Evolutionary conservation across 2,888 invertebrate genomes (phyloP), one percentile per base, ranked within the genome.

Genomic region (Syritta pipiens): DNA sequence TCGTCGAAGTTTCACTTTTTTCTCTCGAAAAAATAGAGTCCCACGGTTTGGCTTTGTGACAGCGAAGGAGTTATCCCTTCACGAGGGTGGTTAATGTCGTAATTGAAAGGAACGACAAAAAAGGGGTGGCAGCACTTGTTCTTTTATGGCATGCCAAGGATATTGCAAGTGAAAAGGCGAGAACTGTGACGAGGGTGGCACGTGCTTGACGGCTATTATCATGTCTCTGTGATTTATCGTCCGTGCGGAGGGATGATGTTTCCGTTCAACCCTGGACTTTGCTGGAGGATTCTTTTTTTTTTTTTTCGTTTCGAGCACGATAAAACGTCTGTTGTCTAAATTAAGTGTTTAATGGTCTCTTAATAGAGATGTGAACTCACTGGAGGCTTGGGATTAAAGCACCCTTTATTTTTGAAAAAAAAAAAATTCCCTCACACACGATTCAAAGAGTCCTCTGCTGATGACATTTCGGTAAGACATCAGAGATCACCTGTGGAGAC

Each of bases 131-230:
- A 63, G 81, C 81, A 81, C 81, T 81, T 81, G 81, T 81, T 81
- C 81, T 63, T 77, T 77, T 67, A 72, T 71, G 49, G 67, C 44
- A 46, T 17, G 60, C 42, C 55, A 12, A 53, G 42, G 19, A 44
- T 74, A 60, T 74, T 68, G 79, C 74, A 68, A 68, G 53, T 60
- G 79, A 74, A 67, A 59, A 67, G 75, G 65, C 76, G 76, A 81
- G 76, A 81, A 62, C 71, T 76, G 72, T 81, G 82, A 82, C 81
- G 82, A 79, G 77, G 81, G 82, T 71, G 83, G 82, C 83, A 83
- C 83, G 83, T 83, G 83, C 75, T 83, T 82, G 83, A 82, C 82
- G 82, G 82, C 82, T 82, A 82, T 83, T 83, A 83, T 83, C 83
- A 83, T 82, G 83, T 83, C 83, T 81, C 67, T 76, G 82, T 83